Evolutionary conservation across 2,888 invertebrate species (phyloP), one percentile per base, ranked within the genome.

Genomic region (Reticulitermes lucifugus): DNA sequence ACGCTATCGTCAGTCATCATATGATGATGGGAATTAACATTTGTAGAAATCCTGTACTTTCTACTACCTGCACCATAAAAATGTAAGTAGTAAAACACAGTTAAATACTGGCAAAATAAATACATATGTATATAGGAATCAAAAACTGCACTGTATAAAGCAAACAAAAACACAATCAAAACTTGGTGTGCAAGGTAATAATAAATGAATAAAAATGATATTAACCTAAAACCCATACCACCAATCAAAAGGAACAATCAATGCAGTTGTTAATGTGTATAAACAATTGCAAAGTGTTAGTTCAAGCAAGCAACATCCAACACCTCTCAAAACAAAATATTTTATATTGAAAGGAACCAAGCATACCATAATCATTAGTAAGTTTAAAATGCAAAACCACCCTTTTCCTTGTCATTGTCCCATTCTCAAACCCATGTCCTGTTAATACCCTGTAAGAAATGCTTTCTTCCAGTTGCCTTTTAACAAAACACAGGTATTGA

Each of bases 291-390:
- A n/a, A 77, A n/a, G 25, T 25, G 46, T 77, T 77, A 77, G 51
- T 77, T 46, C 43, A 77, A 46, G 77, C 77, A 77, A 43, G 77
- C 51, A 77, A 22, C 46, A 77, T 77, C 71, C 83, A 73, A 73
- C 71, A 83, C 75, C 73, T 75, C 46, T 75, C 60, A 81, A 60
- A 73, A 73, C 59, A 73, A 83, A 65, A 65, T 41, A 81, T 65
- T 81, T 60, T 59, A 60, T 81, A 81, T 65, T 41, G 35, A 65
- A 81, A 83, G 83, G 83, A 83, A 83, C 83, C 83, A 83, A 83
- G 83, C 83, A 83, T 83, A 83, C 83, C 83, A 29, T 75, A 83
- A 41, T 81, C 22, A 81, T 18, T 65, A 65, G 25, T 25, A 9
- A 77, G 77, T 46, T 77, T 77, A 43, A 46, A 46, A 77, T 46